phyloP scores from a whole-genome alignment of 2,888 invertebrate genomes.

The Leistus spinibarbis region DNA sequence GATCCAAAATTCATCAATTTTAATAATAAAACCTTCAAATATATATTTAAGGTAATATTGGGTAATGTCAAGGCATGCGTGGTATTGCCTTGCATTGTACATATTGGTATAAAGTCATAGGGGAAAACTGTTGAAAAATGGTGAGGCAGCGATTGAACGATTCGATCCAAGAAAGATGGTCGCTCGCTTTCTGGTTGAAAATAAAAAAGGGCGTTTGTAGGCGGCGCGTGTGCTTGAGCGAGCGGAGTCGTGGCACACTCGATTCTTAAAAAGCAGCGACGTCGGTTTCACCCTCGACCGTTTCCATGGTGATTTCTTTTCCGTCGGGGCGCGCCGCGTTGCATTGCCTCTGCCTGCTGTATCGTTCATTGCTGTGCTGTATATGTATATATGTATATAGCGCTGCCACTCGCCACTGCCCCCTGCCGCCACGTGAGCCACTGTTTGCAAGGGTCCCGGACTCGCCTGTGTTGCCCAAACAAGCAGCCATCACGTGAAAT shows the following conservation, averaged over 20 bases:
- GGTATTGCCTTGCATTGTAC: no score
- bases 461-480: no score
- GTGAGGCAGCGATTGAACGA: background rate
- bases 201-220: conserved; percentile 25
- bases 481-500: no score
- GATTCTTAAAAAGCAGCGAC: conserved; percentile 30
- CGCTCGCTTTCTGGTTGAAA: background rate
- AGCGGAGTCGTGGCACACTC: conserved; percentile 1
- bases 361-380: conserved; percentile 48
- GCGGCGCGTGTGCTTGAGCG: conserved; percentile 15
- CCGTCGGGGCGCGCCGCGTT: conserved; percentile 45
- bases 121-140: background rate
- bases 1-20: no score
- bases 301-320: conserved; percentile 53
- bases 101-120: background rate
- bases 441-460: background rate
- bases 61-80: no score
- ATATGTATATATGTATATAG: no score
- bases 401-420: background rate
- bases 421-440: background rate
- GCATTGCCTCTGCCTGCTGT: conserved; percentile 49
- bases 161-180: conserved; percentile 37
- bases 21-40: no score
- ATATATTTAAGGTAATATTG: no score
- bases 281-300: conserved; percentile 44